Percentiles rank a stretch among this genome's conserved stretches.
These are phyloP conservation scores for Ophraella communa DNA, from an alignment of 2,888 invertebrate genomes.

Conservation along the genomic window DNA sequence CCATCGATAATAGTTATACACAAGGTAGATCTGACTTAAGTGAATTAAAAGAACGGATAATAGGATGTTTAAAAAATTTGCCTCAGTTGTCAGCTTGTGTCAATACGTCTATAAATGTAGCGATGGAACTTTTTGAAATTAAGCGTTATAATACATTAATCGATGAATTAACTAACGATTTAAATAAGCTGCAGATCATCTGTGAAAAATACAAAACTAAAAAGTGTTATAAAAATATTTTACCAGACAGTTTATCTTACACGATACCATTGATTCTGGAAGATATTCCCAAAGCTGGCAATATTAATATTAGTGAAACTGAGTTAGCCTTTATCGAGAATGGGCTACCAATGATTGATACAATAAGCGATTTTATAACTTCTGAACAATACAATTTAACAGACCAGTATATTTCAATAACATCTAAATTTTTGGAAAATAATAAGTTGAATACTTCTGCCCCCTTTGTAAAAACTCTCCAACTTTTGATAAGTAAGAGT, in stretches of 20 bases:
- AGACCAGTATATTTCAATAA: slow-evolving; percentile 30
- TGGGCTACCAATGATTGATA: slow-evolving; percentile 22
- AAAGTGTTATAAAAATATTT: slow-evolving; percentile 27
- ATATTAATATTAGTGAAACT: slow-evolving; percentile 13
- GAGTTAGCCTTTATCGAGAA: slow-evolving; percentile 34
- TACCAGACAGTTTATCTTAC: slow-evolving; percentile 33
- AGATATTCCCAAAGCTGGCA: slow-evolving; percentile 21
- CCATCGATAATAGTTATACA: background rate
- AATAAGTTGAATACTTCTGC: slow-evolving; percentile 29
- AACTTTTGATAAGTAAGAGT: slow-evolving; percentile 42
- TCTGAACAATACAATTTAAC: slow-evolving; percentile 25
- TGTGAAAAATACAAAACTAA: slow-evolving; percentile 25
- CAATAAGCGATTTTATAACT: slow-evolving; percentile 33
- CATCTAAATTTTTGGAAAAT: slow-evolving; percentile 33
- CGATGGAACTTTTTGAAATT: background rate
- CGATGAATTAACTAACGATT: background rate
- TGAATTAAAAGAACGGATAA: background rate
- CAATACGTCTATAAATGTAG: background rate
- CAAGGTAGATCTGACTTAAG: background rate
- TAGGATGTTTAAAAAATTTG: background rate
- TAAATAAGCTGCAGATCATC: slow-evolving; percentile 19
- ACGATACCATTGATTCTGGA: slow-evolving; percentile 35
- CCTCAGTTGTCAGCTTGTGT: background rate
- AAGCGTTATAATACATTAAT: background rate
- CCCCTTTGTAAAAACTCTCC: slow-evolving; percentile 39